Percentiles rank a stretch among this genome's conserved stretches.
These are phyloP conservation scores for Labroides dimidiatus DNA, from an alignment of 2,797 vertebrate genomes.

Conservation along the genomic window DNA sequence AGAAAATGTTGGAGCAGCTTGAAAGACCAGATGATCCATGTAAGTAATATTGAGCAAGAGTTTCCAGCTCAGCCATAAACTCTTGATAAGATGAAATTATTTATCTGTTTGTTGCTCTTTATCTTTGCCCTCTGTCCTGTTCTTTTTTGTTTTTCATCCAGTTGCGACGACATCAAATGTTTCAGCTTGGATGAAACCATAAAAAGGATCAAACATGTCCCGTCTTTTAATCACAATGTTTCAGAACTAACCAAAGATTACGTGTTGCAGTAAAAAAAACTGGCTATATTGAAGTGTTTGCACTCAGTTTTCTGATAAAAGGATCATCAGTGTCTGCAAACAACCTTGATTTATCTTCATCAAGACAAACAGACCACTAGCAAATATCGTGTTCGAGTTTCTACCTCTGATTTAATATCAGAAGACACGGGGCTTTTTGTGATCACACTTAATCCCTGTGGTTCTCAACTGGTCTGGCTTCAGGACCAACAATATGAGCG, in stretches of 20 bases:
- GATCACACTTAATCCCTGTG: too few species aligned
- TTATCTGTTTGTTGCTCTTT: constrained; percentile 1
- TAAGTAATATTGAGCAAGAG: constrained; percentile 1
- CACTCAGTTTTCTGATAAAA: not conserved
- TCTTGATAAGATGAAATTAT: not conserved
- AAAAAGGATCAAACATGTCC: not conserved
- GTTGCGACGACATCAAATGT: not conserved
- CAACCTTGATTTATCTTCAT: not conserved
- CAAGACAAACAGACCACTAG: not conserved
- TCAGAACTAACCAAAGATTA: not conserved
- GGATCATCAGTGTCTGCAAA: too few species aligned
- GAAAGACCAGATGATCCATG: not conserved
- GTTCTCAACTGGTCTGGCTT: too few species aligned
- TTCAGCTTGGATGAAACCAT: constrained; percentile 14
- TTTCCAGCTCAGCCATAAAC: constrained; percentile 13
- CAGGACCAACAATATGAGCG: too few species aligned
- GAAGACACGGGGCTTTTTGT: not conserved
- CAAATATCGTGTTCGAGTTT: not conserved
- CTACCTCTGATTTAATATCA: constrained; percentile 2
- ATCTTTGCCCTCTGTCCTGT: not conserved
- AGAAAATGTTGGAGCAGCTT: not conserved
- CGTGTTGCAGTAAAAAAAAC: not conserved
- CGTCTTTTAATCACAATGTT: not conserved
- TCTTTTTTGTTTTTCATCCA: not conserved
- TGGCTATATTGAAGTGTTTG: not conserved